These are phyloP conservation scores for Himalopsyche japonica DNA, from an alignment of 2,888 invertebrate genomes.

Conservation along the genomic window DNA sequence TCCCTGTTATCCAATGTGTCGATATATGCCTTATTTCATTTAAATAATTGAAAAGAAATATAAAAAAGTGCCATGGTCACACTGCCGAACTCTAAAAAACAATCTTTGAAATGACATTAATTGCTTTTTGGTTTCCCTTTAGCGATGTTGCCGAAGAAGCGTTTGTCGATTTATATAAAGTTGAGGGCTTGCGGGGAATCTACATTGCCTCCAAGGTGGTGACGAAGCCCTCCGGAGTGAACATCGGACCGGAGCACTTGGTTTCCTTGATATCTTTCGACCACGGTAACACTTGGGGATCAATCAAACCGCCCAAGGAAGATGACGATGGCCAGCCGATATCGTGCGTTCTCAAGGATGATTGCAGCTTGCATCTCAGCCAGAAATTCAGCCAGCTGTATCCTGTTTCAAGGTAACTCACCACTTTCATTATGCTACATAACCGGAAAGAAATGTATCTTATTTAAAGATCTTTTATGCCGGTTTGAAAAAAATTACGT, in stretches of 20 bases:
- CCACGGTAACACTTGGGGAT: slow-evolving; percentile 83
- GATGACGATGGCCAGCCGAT: slow-evolving; percentile 71
- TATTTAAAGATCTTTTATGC: no score
- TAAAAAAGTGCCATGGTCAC: no score
- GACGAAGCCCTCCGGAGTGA: slow-evolving; percentile 57
- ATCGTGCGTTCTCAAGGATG: slow-evolving; percentile 65
- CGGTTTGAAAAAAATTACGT: no score
- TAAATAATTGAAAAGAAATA: no score
- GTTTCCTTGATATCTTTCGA: slow-evolving; percentile 82
- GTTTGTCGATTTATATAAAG: slow-evolving; percentile 86
- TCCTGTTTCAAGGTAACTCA: slow-evolving; percentile 67
- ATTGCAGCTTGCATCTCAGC: slow-evolving; percentile 84
- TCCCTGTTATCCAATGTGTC: no score
- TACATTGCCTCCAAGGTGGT: slow-evolving; percentile 84
- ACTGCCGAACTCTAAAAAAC: no score
- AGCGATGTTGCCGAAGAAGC: slow-evolving; percentile 79
- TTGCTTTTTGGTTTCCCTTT: slow-evolving; percentile 42
- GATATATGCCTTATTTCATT: no score
- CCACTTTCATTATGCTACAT: not conserved
- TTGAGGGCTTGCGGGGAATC: slow-evolving; percentile 84
- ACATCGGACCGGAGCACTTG: slow-evolving; percentile 74
- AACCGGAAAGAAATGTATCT: no score
- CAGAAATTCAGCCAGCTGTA: slow-evolving; percentile 84
- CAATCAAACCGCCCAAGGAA: slow-evolving; percentile 69
- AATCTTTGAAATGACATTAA: no score